Percentiles rank a stretch among this genome's conserved stretches.
Evolutionary conservation across 2,888 invertebrate species (phyloP).

Genomic region (Elmis aenea): DNA sequence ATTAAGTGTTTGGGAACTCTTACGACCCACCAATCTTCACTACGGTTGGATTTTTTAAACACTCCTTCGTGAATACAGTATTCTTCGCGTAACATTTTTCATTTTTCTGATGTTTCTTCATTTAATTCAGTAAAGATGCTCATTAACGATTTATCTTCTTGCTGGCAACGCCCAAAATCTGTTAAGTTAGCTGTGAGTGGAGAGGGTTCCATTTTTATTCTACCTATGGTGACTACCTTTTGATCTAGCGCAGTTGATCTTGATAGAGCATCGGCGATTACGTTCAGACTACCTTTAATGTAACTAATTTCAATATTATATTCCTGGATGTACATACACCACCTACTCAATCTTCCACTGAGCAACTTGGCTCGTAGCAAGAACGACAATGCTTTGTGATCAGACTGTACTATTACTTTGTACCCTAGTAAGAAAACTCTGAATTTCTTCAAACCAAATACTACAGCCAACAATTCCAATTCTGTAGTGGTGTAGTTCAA

Average conservation of each 20-base stretch:
- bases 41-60: no score
- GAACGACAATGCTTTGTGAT: constrained; percentile 1
- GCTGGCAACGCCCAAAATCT: neutral
- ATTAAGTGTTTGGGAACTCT: neutral
- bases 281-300: constrained; percentile 6
- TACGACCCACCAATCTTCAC: constrained; percentile 4
- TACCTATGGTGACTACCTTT: no score
- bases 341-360: neutral
- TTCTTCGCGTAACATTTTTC: neutral
- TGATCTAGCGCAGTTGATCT: no score
- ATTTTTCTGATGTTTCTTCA: neutral
- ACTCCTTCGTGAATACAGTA: neutral
- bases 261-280: constrained; percentile 7
- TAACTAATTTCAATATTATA: constrained; percentile 3
- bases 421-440: constrained; percentile 4
- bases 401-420: constrained; percentile 1
- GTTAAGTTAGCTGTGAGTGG: no score
- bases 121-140: constrained; percentile 1
- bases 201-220: no score
- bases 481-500: constrained; percentile 5
- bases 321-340: constrained; percentile 1
- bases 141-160: neutral
- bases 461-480: constrained; percentile 8
- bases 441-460: constrained; percentile 6
- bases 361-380: neutral